Conservation (phyloP, 2,888 invertebrate species). For the Dynastes tityus region DNA sequence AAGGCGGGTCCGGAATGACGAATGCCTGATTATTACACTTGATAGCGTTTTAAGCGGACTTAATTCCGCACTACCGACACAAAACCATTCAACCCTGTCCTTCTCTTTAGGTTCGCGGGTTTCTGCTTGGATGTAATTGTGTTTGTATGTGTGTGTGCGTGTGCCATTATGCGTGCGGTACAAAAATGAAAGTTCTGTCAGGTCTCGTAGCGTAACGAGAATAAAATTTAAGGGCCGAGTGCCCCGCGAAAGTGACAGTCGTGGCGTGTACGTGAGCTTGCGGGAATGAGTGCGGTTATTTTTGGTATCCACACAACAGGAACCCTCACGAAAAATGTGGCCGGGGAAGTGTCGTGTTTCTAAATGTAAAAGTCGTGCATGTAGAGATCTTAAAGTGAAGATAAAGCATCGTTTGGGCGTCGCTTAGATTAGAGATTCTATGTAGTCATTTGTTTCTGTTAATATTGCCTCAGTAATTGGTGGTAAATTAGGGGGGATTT, state of each 20-base stretch:
- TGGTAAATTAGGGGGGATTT: too few species aligned
- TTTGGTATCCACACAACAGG: background rate
- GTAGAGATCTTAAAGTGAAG: too few species aligned
- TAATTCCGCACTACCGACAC: background rate
- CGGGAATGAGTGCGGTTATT: background rate
- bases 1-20: slow-evolving; percentile 43
- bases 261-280: background rate
- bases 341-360: too few species aligned
- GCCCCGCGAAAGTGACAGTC: slow-evolving; percentile 8
- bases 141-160: background rate
- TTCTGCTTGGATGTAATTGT: background rate
- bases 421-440: too few species aligned
- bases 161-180: background rate
- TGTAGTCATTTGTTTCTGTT: too few species aligned
- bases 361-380: too few species aligned
- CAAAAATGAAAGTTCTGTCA: slow-evolving; percentile 27
- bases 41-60: slow-evolving; percentile 49
- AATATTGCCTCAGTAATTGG: too few species aligned
- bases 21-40: slow-evolving; percentile 53
- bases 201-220: slow-evolving; percentile 6
- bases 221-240: slow-evolving; percentile 11
- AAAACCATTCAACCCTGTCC: background rate
- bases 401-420: too few species aligned
- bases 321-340: too few species aligned
- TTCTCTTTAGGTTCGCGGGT: background rate